phyloP scores from a whole-genome alignment of 2,113 vertebrate genomes.

The Cyprinus carpio region DNA sequence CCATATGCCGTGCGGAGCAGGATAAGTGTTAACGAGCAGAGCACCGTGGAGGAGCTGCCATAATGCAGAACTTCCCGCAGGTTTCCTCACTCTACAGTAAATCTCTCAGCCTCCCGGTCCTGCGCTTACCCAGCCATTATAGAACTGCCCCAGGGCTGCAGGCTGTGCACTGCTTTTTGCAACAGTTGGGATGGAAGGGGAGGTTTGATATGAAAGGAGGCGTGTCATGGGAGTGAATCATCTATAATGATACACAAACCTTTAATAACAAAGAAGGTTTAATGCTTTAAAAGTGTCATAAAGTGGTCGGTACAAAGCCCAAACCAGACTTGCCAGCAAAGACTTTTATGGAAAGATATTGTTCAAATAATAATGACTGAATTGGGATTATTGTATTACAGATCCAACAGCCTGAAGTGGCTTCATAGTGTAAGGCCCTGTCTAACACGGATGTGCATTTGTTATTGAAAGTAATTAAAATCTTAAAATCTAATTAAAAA shows the following conservation, averaged over 20 bases:
- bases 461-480: conserved; percentile 73
- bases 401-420: conserved; percentile 28
- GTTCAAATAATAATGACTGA: conserved; percentile 31
- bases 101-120: conserved; percentile 61
- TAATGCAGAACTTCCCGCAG: conserved; percentile 68
- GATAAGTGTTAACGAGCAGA: conserved; percentile 70
- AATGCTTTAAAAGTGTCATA: conserved; percentile 22
- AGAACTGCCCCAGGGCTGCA: conserved; percentile 42
- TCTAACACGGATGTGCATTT: conserved; percentile 21
- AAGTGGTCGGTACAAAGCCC: not conserved
- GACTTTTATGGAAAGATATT: conserved; percentile 15
- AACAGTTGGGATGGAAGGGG: conserved; percentile 56
- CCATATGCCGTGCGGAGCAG: conserved; percentile 69
- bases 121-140: conserved; percentile 2
- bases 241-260: not conserved
- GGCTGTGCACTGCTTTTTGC: conserved; percentile 48
- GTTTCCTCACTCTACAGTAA: conserved; percentile 57
- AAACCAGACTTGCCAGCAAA: conserved; percentile 28
- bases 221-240: conserved; percentile 18
- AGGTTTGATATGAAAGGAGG: not conserved
- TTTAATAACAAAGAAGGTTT: not conserved
- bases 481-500: conserved; percentile 79
- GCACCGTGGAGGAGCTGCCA: conserved; percentile 62
- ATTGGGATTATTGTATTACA: conserved; percentile 33
- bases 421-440: not conserved